These are phyloP conservation scores for Exaiptasia diaphana DNA, from an alignment of 64 coral and sea anemone species.

Conservation along the genomic window DNA sequence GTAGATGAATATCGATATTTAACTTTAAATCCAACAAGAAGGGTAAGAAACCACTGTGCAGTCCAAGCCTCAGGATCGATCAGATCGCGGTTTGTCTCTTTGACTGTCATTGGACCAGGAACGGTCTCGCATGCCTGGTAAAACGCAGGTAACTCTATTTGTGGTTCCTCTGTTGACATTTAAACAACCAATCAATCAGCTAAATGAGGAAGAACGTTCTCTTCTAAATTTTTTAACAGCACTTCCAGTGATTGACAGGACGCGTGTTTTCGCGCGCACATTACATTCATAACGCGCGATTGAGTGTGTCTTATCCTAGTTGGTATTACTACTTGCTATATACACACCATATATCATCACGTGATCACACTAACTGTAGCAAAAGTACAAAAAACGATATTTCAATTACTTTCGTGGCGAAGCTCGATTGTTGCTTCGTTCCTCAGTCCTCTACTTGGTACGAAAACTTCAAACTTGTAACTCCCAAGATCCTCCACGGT, in stretches of 20 bases:
- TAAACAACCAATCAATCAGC: too few species aligned
- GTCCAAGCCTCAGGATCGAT: constrained; percentile 11
- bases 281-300: too few species aligned
- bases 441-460: constrained; percentile 7
- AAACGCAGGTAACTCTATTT: constrained; percentile 15
- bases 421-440: constrained; percentile 71
- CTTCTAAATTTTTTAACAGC: too few species aligned
- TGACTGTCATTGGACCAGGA: constrained; percentile 13
- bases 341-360: too few species aligned
- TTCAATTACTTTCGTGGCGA: constrained; percentile 69
- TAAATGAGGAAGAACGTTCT: too few species aligned
- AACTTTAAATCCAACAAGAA: background rate
- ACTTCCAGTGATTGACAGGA: too few species aligned
- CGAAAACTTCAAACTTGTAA: constrained; percentile 59
- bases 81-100: background rate
- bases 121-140: constrained; percentile 23
- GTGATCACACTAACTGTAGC: too few species aligned
- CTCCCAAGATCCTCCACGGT: constrained; percentile 38
- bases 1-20: background rate
- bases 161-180: constrained; percentile 18
- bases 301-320: too few species aligned
- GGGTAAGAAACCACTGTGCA: background rate
- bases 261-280: too few species aligned
- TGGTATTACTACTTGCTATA: too few species aligned
- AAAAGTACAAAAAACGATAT: too few species aligned